Base-by-base conservation (phyloP, 1,140 invertebrate genomes). In the Magallana angulata region DNA sequence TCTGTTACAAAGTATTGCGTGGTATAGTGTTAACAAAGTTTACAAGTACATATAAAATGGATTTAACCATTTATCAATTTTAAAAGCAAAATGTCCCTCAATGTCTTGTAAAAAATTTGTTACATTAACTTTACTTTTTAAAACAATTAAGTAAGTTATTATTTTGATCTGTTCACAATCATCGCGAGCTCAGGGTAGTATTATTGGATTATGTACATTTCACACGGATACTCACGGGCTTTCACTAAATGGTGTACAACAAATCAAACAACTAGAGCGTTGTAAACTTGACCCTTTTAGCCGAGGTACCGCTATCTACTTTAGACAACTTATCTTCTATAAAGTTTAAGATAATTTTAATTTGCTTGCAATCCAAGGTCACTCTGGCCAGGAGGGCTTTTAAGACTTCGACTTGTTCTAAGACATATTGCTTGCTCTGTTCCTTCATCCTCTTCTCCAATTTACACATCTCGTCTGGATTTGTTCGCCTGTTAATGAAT, bases 211-310 rank as follows among this genome's bases (percentile, higher is more conserved):
- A 1, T 24, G 18, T 24, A 24, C 18, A 24, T 24, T 24, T 24
- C 18, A 24, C 18, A 36, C 36, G 36, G 36, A 36, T 36, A 36
- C 36, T 3, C 36, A 36, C 36, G 36, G 36, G 36, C 36, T 36
- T 36, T 24, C 18, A 24, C 18, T 24, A 24, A 24, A 24, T 24
- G 18, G 18, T 24, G 18, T 24, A 24, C 18, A 24, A 24, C 18
- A 24, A 24, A 24, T 24, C 18, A 24, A 24, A 24, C 36, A 5
- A 68, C 62, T n/a, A 68, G 6, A 68, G 62, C 62, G 62, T n/a
- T 68, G 62, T 68, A 68, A 68, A 68, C 62, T 68, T 68, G 7
- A 68, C 62, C 62, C 62, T 68, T 68, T 68, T 68, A 68, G 62
- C 62, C 62, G 62, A 68, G 62, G 62, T 68, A 68, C 62, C 4